Conservation (phyloP, 2,888 invertebrate genomes). For the Tethea ocularis region DNA sequence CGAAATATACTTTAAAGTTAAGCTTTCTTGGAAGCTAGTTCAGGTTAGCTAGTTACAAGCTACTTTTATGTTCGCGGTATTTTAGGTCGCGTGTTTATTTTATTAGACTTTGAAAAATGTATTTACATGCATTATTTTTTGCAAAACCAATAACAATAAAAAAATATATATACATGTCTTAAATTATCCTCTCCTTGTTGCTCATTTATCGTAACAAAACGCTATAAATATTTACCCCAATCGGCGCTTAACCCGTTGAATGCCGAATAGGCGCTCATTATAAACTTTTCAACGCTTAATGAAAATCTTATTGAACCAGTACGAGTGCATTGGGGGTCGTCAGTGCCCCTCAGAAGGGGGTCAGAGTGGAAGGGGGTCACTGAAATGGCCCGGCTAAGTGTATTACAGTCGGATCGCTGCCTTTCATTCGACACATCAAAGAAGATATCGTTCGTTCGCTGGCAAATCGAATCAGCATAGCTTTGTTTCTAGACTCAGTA, state of each 20-base stretch:
- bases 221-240: constrained; percentile 27
- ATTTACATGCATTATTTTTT: too few species aligned
- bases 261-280: constrained; percentile 74
- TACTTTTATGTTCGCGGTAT: background rate
- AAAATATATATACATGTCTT: too few species aligned
- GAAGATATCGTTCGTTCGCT: constrained; percentile 75
- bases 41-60: background rate
- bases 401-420: constrained; percentile 82
- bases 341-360: constrained; percentile 15
- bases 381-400: constrained; percentile 81
- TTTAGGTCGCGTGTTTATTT: background rate
- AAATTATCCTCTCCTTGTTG: too few species aligned
- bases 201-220: constrained; percentile 18
- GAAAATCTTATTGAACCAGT: constrained; percentile 80
- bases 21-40: background rate
- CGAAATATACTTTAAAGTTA: background rate
- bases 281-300: constrained; percentile 80
- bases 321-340: constrained; percentile 62
- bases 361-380: constrained; percentile 41
- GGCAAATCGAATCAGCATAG: constrained; percentile 78
- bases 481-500: constrained; percentile 74
- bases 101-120: too few species aligned
- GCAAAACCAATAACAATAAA: too few species aligned
- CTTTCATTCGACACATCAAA: constrained; percentile 84
- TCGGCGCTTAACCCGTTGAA: constrained; percentile 51